Conservation (phyloP, 1,140 invertebrate species). For the Drosophila nannoptera region DNA sequence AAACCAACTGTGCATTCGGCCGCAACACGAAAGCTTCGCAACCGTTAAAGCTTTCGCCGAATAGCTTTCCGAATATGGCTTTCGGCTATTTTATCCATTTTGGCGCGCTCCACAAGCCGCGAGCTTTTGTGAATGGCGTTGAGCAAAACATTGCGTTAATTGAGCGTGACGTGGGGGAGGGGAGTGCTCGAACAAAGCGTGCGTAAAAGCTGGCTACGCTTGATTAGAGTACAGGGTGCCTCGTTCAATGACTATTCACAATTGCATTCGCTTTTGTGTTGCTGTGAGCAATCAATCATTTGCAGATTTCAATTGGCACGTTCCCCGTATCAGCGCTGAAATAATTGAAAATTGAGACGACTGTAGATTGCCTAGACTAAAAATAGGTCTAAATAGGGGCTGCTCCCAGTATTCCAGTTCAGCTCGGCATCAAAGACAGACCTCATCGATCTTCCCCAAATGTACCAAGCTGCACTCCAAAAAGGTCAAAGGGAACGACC, state of each 20-base stretch:
- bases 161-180: slow-evolving; percentile 30
- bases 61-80: slow-evolving; percentile 42
- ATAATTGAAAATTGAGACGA: too few species aligned
- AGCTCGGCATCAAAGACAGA: too few species aligned
- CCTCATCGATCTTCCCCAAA: too few species aligned
- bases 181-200: slow-evolving; percentile 36
- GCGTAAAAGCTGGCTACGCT: slow-evolving; percentile 53
- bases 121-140: slow-evolving; percentile 64
- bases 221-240: slow-evolving; percentile 52
- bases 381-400: too few species aligned
- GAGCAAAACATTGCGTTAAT: slow-evolving; percentile 47
- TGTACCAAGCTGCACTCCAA: too few species aligned
- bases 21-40: slow-evolving; percentile 8
- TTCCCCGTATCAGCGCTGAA: too few species aligned
- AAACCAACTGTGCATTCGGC: slow-evolving; percentile 39
- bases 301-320: neutral
- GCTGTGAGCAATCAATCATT: slow-evolving; percentile 31
- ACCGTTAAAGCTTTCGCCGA: slow-evolving; percentile 39
- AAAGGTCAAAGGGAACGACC: too few species aligned
- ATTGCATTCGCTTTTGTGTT: slow-evolving; percentile 34
- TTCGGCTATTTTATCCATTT: slow-evolving; percentile 30
- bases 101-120: slow-evolving; percentile 44
- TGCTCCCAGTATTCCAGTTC: too few species aligned
- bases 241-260: neutral
- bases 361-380: too few species aligned